Base-by-base conservation (phyloP, 1,140 invertebrate genomes). In the Drosophila nigrodunni region DNA sequence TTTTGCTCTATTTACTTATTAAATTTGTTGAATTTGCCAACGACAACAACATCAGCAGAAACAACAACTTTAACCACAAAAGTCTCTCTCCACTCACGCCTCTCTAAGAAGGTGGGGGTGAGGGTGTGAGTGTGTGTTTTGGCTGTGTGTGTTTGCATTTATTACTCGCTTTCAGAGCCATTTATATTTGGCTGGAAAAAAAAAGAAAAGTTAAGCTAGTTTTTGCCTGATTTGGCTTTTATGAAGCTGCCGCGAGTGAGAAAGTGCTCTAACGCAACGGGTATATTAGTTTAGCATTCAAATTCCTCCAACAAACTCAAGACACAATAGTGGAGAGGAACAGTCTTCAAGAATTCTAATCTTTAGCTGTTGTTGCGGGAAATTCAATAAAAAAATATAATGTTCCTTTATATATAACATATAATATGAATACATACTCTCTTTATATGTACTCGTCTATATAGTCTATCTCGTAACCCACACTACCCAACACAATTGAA, bases 1-100 rank as follows among this genome's bases (percentile, higher is more conserved):
- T 21, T 77, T 80, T 80, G 47, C 78, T 76, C 74, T 90, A 91
- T 89, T 91, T 91, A 91, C 82, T 90, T 90, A 89, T 85, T 85
- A 89, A 88, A 85, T 89, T 85, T 77, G 86, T 85, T 77, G 85
- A 85, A 78, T 78, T 82, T 49, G 58, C 74, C 71, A 59, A 43
- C 49, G 43, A 37, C 41, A 61, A 67, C 68, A 64, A 72, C 21
- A 69, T 30, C 55, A 62, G 34, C 41, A 65, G 25, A 41, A 55
- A 55, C 49, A 50, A n/a, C 34, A 47, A 44, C 37, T 21, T 43
- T 30, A 34, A 52, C 46, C 67, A 44, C 70, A 55, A 47, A 5
- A 21, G 37, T n/a, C 41, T 30, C 49, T 25, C 39, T 37, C 60
- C 11, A 18, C 34, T 62, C 73, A 44, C 83, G 77, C 80, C 86